Conservation (phyloP, 2,797 vertebrate species). For the Caiman crocodilus region DNA sequence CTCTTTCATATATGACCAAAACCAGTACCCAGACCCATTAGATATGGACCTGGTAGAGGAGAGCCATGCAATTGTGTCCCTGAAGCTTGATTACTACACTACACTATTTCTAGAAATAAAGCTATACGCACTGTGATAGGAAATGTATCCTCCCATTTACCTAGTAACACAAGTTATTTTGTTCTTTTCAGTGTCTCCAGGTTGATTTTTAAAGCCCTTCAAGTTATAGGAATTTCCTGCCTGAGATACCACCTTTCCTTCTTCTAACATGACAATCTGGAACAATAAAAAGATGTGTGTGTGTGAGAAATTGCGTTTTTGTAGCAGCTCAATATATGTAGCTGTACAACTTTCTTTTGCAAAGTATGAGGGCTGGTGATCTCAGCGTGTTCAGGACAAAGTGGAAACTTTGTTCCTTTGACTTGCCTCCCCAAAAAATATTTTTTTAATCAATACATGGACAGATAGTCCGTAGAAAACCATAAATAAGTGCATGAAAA, state of each 20-base stretch:
- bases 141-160: slow-evolving; percentile 6
- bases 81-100: not conserved
- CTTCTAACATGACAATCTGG: slow-evolving; percentile 43
- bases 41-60: not conserved
- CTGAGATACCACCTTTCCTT: slow-evolving; percentile 62
- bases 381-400: not conserved
- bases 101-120: slow-evolving; percentile 1
- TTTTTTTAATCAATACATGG: not conserved
- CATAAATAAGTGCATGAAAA: not conserved
- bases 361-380: not conserved
- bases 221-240: slow-evolving; percentile 61
- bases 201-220: slow-evolving; percentile 42
- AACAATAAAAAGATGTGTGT: slow-evolving; percentile 37
- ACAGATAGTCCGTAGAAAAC: not conserved
- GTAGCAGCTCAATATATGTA: not conserved
- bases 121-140: not conserved
- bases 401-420: not conserved
- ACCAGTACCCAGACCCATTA: not conserved
- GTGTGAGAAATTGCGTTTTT: slow-evolving; percentile 44
- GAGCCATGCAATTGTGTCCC: fast-evolving
- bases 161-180: slow-evolving; percentile 34
- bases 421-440: not conserved
- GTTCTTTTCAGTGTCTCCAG: not conserved
- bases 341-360: not conserved
- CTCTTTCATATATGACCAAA: not conserved